These are phyloP conservation scores for Saccostrea glomerata DNA, from an alignment of 1,140 invertebrate genomes.

Conservation along the genomic window DNA sequence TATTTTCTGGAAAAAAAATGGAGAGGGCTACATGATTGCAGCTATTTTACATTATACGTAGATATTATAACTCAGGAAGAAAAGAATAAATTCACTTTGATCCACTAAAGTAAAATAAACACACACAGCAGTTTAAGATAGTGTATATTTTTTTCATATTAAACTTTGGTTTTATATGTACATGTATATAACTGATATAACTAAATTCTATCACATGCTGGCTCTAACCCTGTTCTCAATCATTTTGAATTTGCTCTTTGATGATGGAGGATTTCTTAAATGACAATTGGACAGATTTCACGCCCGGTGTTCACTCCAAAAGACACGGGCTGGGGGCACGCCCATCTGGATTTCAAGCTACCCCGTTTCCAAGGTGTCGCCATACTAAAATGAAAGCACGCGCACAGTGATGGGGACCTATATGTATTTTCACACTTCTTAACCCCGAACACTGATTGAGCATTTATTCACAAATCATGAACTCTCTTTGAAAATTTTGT, in stretches of 20 bases:
- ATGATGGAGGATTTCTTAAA: background rate
- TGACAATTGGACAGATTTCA: background rate
- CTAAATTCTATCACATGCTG: too few relatives aligned
- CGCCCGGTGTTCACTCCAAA: background rate
- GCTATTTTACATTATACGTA: too few relatives aligned
- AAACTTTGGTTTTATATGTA: too few relatives aligned
- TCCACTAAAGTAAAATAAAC: too few relatives aligned
- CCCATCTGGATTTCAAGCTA: background rate
- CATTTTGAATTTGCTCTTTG: background rate
- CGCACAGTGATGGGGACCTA: background rate
- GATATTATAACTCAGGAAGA: too few relatives aligned
- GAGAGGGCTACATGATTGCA: too few relatives aligned
- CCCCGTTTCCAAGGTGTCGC: constrained; percentile 20
- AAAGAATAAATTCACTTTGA: too few relatives aligned
- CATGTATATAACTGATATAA: too few relatives aligned
- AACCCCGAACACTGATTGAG: background rate
- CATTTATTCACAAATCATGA: constrained; percentile 35
- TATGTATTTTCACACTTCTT: constrained; percentile 27
- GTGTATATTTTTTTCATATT: too few relatives aligned
- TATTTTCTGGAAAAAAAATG: too few relatives aligned
- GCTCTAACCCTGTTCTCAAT: background rate
- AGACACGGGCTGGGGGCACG: background rate
- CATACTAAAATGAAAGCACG: constrained; percentile 15
- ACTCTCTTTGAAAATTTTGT: constrained; percentile 13
- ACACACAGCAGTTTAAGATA: too few relatives aligned